phyloP scores from a whole-genome alignment of 2,113 vertebrate species.

The Coracopsis vasa region DNA sequence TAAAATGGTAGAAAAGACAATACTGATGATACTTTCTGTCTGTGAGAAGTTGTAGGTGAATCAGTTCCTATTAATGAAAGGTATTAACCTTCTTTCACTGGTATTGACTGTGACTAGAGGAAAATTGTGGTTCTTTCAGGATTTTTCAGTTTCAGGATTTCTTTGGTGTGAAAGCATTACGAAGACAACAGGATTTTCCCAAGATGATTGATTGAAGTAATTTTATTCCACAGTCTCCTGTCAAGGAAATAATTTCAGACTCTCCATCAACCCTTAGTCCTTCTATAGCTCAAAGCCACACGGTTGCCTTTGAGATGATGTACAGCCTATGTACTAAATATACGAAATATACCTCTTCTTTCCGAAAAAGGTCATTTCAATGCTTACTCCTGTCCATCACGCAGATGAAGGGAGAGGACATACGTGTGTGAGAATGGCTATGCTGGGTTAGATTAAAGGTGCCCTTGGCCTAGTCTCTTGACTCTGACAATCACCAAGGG shows the following conservation, averaged over 20 bases:
- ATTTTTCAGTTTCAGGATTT: neutral
- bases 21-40: neutral
- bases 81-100: neutral
- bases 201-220: neutral
- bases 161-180: neutral
- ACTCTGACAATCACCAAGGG: neutral
- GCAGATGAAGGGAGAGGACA: neutral
- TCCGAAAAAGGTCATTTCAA: neutral
- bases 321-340: neutral
- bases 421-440: fast-evolving
- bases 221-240: neutral
- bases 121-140: neutral
- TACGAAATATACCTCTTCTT: neutral
- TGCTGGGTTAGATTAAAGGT: neutral
- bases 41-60: neutral
- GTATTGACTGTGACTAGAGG: neutral
- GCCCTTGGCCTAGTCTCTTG: neutral
- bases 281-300: neutral
- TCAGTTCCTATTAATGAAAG: neutral
- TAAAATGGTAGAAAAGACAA: neutral
- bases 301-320: neutral
- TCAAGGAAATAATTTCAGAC: neutral
- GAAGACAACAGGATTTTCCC: neutral
- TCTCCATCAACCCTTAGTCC: neutral
- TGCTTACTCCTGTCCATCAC: neutral